Evolutionary conservation across 1,140 invertebrate genomes (phyloP), one percentile per base, ranked within the genome.

Genomic region (Ruditapes philippinarum): DNA sequence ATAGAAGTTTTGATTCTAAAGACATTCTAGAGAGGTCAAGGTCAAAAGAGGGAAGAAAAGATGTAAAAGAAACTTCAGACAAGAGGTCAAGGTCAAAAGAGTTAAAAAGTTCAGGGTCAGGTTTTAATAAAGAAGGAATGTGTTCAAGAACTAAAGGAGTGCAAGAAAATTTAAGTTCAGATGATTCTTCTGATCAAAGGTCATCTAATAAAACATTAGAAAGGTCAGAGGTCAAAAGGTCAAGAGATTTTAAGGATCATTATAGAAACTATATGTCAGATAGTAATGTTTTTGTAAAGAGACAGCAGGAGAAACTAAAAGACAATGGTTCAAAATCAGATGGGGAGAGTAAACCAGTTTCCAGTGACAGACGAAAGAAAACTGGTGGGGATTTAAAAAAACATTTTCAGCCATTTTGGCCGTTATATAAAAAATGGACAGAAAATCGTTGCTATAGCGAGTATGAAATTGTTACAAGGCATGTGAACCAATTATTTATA

Each of bases 401-500:
- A 88, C 74, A 74, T 49, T 40, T 54, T 45, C 62, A 73, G 76
- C 73, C 60, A 73, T 84, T 78, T 74, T 82, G 76, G 87, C 74
- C 40, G 36, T n/a, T 80, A 80, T 85, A 86, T 74, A 88, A 87
- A 78, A 45, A 86, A 80, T 89, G 90, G 92, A 54, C 87, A 79
- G 70, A 90, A 88, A 40, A 25, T 49, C 73, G 73, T 42, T 83
- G 89, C 82, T 62, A 76, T 89, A 19, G 70, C 54, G 17, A 91
- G 79, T 78, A 73, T 79, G 79, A 91, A 57, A 89, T 86, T 40
- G 40, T 80, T 9, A 81, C 90, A 7, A 92, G 98, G 78, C 97
- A 98, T 95, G 96, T 98, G n/a, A 97, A 97, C 54, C 98, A 98
- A 95, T 91, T 98, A 89, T 95, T 99, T 93, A 95, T 99, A 68